These are phyloP conservation scores for Sternarchorhynchus goeldii DNA, from an alignment of 2,797 vertebrate genomes.

Conservation along the genomic window DNA sequence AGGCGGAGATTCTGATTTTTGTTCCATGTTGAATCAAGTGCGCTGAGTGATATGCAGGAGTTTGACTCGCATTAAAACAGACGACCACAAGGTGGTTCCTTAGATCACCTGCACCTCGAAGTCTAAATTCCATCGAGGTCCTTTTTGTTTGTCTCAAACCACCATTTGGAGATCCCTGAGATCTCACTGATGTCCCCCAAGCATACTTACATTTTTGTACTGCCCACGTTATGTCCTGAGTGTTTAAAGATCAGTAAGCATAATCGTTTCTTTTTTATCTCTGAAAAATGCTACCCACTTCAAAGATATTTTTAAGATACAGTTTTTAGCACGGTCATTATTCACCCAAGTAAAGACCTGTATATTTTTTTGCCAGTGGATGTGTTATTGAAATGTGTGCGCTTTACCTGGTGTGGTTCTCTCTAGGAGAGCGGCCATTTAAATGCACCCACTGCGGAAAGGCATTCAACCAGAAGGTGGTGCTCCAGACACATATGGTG, in stretches of 20 bases:
- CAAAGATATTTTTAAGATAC: no score
- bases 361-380: not conserved
- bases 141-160: not conserved
- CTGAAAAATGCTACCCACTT: no score
- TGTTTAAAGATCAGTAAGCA: not conserved
- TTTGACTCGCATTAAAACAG: no score
- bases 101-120: no score
- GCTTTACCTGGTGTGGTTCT: not conserved
- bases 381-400: not conserved
- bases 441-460: constrained; percentile 93
- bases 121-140: not conserved
- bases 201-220: not conserved
- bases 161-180: not conserved
- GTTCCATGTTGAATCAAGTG: no score
- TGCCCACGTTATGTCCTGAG: not conserved
- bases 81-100: no score
- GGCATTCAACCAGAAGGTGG: constrained; percentile 99
- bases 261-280: no score
- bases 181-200: no score
- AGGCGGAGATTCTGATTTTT: not conserved
- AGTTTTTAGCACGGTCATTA: no score
- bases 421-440: constrained; percentile 90
- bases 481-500: constrained; percentile 97
- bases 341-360: no score
- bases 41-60: no score